Evolutionary conservation across 2,888 invertebrate genomes (phyloP), one percentile per base, ranked within the genome.

Genomic region (Agrotis puta): DNA sequence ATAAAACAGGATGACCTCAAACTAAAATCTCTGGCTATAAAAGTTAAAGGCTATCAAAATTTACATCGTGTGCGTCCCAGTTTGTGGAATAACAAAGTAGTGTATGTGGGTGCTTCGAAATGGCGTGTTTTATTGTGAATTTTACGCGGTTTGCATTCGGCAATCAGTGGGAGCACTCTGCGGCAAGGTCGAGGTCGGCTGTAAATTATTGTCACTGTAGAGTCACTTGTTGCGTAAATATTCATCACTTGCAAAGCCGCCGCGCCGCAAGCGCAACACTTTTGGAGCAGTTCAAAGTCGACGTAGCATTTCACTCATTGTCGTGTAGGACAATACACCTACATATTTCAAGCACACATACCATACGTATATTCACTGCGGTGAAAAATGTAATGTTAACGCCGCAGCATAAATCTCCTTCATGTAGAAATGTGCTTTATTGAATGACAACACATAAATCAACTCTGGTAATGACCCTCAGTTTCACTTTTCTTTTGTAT

Each of bases 21-120:
- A 91, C 90, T 89, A 92, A 94, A 94, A 92, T 90, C 87, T 88
- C 89, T 89, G 90, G 92, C 92, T 91, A 92, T 93, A 92, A 93
- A 92, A 88, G 88, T 89, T 90, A 92, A 94, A 94, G 95, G 94
- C 92, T 94, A 93, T 92, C 92, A 91, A 92, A 93, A 93, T 93
- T 91, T 92, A 92, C 89, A 92, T 93, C 91, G 90, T 86, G 88
- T 88, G 88, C 92, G 95, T 94, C 93, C 94, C 92, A 94, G 88
- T 93, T 94, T 89, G 90, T 88, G 88, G 85, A 92, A 91, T 91
- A 88, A 89, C 91, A 91, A 92, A 91, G 92, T 92, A 89, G 91
- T 90, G 86, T 88, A 92, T 91, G 92, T 93, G 92, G 94, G 93
- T 91, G 92, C 89, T 82, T 83, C 84, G 84, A 87, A 89, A 90